These are phyloP conservation scores for Copsychus sechellarum DNA, from an alignment of 2,113 vertebrate species.

Conservation along the genomic window DNA sequence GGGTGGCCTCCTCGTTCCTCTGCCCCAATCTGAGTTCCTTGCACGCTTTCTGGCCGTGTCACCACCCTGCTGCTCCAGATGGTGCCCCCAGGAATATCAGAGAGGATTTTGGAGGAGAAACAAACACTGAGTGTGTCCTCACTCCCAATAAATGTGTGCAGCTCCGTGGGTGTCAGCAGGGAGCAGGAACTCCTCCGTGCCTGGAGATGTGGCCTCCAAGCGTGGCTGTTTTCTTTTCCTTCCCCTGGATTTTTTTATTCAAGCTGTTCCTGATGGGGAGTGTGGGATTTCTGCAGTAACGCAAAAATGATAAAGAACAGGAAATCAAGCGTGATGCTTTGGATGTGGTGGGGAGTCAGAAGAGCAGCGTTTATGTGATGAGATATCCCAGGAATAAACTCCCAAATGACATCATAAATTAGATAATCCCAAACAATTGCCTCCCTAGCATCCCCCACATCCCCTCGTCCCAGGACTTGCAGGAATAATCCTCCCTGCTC, in stretches of 20 bases:
- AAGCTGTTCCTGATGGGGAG: background rate
- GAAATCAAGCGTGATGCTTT: background rate
- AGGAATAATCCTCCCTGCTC: background rate
- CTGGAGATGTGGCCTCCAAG: background rate
- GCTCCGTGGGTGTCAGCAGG: background rate
- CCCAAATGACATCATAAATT: background rate
- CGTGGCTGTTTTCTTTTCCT: background rate
- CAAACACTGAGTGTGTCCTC: background rate
- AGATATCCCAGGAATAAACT: background rate
- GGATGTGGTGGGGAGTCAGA: background rate
- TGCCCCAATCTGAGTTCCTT: background rate
- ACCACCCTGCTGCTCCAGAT: background rate
- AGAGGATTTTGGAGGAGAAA: background rate
- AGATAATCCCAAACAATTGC: background rate
- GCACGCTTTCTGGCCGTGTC: accelerated
- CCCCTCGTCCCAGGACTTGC: accelerated
- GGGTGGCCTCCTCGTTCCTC: background rate
- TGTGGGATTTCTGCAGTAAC: background rate
- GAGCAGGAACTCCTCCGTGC: background rate
- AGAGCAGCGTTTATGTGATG: background rate
- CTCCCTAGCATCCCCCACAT: background rate
- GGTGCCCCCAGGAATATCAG: background rate
- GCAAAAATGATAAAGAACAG: background rate
- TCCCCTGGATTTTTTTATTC: background rate
- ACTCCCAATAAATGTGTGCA: background rate